Percentiles rank a stretch among this genome's conserved stretches.
These are phyloP conservation scores for Archaeoteleia sp. DNA, from an alignment of 2,888 invertebrate species.

Conservation along the genomic window DNA sequence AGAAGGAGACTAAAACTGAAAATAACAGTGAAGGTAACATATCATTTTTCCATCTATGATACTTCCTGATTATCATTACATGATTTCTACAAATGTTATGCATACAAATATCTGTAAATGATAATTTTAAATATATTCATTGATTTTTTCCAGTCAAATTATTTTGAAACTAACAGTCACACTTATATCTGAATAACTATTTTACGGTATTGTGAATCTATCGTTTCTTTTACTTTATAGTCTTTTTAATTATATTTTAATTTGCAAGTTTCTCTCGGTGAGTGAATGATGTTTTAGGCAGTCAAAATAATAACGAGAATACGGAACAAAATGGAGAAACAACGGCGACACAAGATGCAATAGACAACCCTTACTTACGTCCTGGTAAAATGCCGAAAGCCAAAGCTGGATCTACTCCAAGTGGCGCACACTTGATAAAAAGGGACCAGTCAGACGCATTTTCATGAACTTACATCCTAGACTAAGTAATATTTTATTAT, in stretches of 20 bases:
- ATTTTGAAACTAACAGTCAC: too few species aligned
- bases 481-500: conserved; percentile 22
- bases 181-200: too few species aligned
- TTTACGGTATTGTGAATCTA: background rate
- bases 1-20: conserved; percentile 66
- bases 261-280: background rate
- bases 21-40: conserved; percentile 61
- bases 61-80: conserved; percentile 5
- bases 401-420: conserved; percentile 51
- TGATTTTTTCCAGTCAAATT: too few species aligned
- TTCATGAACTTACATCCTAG: too few species aligned
- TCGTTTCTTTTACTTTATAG: background rate
- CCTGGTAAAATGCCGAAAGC: conserved; percentile 74
- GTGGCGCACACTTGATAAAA: too few species aligned
- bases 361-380: conserved; percentile 72
- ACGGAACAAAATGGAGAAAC: conserved; percentile 66
- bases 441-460: too few species aligned
- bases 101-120: too few species aligned
- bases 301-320: conserved; percentile 58
- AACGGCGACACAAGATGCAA: conserved; percentile 69
- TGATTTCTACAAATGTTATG: conserved; percentile 1
- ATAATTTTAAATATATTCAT: background rate
- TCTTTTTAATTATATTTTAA: background rate
- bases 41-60: conserved; percentile 10
- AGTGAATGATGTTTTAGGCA: conserved; percentile 44